A percentile compares a stretch with the other conserved stretches of the same genome.
Evolutionary conservation across 2,113 vertebrate genomes (phyloP).

Genomic region (Centropus bengalensis): DNA sequence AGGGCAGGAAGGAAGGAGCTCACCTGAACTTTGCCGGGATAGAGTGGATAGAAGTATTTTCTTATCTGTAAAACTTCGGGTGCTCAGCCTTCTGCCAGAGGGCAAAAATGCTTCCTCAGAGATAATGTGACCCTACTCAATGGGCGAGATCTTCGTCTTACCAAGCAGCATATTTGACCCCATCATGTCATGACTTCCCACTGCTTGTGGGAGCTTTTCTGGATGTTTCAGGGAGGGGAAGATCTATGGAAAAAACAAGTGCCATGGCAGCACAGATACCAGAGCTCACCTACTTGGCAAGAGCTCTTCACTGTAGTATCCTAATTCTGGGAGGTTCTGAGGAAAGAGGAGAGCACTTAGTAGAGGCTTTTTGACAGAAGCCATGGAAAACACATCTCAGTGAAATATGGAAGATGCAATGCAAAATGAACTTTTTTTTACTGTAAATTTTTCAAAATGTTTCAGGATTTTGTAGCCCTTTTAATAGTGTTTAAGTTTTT

Average conservation of each 20-base stretch:
- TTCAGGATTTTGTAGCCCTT: not conserved
- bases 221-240: not conserved
- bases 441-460: not conserved
- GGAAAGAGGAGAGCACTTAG: not conserved
- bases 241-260: not conserved
- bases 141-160: not conserved
- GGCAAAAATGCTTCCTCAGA: not conserved
- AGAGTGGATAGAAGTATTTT: not conserved
- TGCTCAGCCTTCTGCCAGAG: not conserved
- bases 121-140: not conserved
- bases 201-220: not conserved
- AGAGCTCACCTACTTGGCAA: not conserved
- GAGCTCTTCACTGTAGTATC: not conserved
- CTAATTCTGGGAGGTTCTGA: not conserved
- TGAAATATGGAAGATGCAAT: not conserved
- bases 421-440: not conserved
- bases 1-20: not conserved
- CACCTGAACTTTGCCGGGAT: not conserved
- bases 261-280: not conserved
- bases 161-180: conserved; percentile 15
- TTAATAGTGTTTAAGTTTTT: not conserved
- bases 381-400: not conserved
- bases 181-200: not conserved
- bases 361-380: not conserved
- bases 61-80: conserved; percentile 2